These are phyloP conservation scores for Sebastiscus tertius DNA, from an alignment of 2,797 vertebrate species.

Conservation along the genomic window DNA sequence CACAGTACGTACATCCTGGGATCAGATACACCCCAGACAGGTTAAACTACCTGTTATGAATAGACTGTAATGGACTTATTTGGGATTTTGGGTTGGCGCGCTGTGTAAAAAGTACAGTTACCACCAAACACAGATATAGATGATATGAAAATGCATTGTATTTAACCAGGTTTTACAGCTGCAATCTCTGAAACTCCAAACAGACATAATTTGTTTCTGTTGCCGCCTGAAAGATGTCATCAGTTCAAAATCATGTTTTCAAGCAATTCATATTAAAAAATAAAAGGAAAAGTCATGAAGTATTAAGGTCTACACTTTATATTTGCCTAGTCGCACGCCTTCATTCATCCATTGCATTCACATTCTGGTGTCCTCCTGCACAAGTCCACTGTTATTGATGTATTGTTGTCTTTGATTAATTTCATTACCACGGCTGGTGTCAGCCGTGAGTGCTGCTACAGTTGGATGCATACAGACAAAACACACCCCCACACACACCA, in stretches of 20 bases:
- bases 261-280: neutral
- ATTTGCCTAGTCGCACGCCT: neutral
- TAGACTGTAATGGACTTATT: neutral
- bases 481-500: conserved; percentile 21
- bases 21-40: neutral
- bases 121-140: neutral
- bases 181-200: neutral
- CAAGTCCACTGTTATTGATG: conserved; percentile 28
- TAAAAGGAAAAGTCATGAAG: neutral
- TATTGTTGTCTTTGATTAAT: conserved; percentile 46
- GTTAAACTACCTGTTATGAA: neutral
- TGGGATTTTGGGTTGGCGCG: fast-evolving
- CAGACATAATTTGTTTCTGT: neutral
- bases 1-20: neutral
- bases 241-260: neutral
- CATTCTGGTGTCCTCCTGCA: neutral
- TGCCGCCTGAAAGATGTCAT: neutral
- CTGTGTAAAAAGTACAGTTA: no score
- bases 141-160: neutral
- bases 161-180: no score
- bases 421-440: conserved; percentile 44
- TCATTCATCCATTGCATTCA: neutral
- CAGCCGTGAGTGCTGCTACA: conserved; percentile 40
- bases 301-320: neutral
- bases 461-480: conserved; percentile 27